phyloP scores from a whole-genome alignment of 2,797 vertebrate species.

The Anguilla anguilla region DNA sequence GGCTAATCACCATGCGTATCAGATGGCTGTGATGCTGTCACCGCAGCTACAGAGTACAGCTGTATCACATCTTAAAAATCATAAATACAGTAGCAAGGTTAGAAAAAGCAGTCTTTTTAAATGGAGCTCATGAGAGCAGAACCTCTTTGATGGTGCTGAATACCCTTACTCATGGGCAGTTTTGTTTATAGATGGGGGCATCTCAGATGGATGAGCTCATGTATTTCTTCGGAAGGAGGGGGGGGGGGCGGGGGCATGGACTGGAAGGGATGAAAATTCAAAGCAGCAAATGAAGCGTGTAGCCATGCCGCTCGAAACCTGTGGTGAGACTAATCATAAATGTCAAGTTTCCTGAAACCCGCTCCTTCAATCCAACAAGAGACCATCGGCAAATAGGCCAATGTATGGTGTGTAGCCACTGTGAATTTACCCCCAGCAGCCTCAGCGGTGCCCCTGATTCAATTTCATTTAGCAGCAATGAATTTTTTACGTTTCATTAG shows the following conservation, averaged over 20 bases:
- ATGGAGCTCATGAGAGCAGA: neutral
- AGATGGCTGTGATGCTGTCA: conserved; percentile 37
- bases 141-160: conserved; percentile 9
- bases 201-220: conserved; percentile 33
- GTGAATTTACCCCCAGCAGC: neutral
- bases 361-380: too few relatives aligned
- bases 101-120: neutral
- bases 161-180: neutral
- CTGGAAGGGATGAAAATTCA: conserved; percentile 11
- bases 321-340: neutral
- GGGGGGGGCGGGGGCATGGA: neutral
- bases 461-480: neutral
- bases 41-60: conserved; percentile 26
- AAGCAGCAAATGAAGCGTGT: conserved; percentile 36
- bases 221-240: neutral
- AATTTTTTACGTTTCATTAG: neutral
- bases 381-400: neutral
- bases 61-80: conserved; percentile 25
- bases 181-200: conserved; percentile 15
- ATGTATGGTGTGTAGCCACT: neutral
- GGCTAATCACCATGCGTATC: conserved; percentile 42
- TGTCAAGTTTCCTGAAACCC: neutral
- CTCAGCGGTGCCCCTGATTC: neutral
- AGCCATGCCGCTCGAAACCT: neutral
- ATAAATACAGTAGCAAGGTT: conserved; percentile 6